Evolutionary conservation across 2,113 vertebrate species (phyloP).

Genomic region (Istiophorus platypterus): DNA sequence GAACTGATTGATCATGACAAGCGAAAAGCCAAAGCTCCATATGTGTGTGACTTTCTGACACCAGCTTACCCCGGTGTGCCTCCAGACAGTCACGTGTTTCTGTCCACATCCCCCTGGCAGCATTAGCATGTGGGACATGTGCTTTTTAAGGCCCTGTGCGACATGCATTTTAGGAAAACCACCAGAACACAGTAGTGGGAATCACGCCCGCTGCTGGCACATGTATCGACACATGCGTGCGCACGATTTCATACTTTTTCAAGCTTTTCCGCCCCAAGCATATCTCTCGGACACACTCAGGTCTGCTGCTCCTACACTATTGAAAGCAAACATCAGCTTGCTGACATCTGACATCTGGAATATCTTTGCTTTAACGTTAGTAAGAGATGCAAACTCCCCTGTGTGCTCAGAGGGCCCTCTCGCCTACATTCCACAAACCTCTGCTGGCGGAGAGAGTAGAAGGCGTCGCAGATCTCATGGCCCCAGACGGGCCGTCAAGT

Average conservation of each 20-base stretch:
- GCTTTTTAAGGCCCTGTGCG: slow-evolving; percentile 33
- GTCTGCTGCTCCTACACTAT: neutral
- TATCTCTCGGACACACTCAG: neutral
- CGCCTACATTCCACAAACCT: slow-evolving; percentile 35
- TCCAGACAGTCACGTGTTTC: slow-evolving; percentile 45
- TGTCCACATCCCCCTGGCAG: slow-evolving; percentile 5
- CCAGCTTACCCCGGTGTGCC: slow-evolving; percentile 37
- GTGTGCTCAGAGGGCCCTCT: slow-evolving; percentile 50
- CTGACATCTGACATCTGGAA: slow-evolving; percentile 51
- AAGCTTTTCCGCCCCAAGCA: neutral
- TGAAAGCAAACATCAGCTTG: slow-evolving; percentile 25
- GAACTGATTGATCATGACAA: slow-evolving; percentile 60
- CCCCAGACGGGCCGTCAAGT: slow-evolving; percentile 39
- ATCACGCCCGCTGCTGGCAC: slow-evolving; percentile 35
- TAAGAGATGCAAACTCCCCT: slow-evolving; percentile 41
- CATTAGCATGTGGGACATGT: slow-evolving; percentile 29
- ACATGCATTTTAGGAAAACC: slow-evolving; percentile 38
- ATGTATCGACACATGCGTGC: slow-evolving; percentile 14
- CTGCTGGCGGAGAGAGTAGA: slow-evolving; percentile 2
- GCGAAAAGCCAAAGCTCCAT: slow-evolving; percentile 40
- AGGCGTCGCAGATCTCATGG: neutral
- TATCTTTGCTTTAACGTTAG: slow-evolving; percentile 61
- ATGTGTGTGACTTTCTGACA: slow-evolving; percentile 60
- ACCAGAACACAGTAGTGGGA: slow-evolving; percentile 25
- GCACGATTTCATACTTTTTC: neutral